Evolutionary conservation across 92 coral and sea anemone genomes (phyloP), one percentile per base, ranked within the genome.

Genomic region (Heteractis magnifica): DNA sequence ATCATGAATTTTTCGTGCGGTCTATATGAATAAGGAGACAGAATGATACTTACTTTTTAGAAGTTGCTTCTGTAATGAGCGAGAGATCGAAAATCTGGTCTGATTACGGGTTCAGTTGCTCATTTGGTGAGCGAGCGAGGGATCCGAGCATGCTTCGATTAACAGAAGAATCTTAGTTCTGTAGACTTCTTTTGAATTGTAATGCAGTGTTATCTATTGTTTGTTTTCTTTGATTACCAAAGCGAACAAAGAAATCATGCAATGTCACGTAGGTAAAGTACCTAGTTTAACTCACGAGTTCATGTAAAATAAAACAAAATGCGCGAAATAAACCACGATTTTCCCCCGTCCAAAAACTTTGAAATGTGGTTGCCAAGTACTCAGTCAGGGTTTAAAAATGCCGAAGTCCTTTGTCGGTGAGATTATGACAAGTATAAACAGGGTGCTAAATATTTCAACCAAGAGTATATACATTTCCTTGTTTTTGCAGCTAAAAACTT

Each of bases 101-200:
- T 14, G 72, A 5, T 6, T n/a, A 6, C n/a, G 10, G 18, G 16
- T 18, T n/a, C 71, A 8, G 73, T 68, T 5, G 49, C 23, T 23
- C 73, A 11, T 20, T 26, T 26, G 4, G 11, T 10, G 23, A 26
- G 26, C 4, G 5, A 23, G 48, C 23, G 26, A 68, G 73, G 11
- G 44, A 68, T 18, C 5, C 73, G 23, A 68, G 9, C 44, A 68
- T 68, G 73, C 73, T 68, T 68, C 73, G 16, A 8, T 68, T 20
- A 68, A 68, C 73, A 23, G 15, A 21, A 20, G 73, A 78, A 34
- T 11, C 41, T 78, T 78, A 56, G 64, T 55, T 77, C 56, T 68
- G 62, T 70, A 52, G 55, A 56, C 62, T 78, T 78, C 41, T 56
- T 16, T 78, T 78, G 81, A 78, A 78, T 78, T 78, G 62, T 51